Conservation (phyloP, 1,140 invertebrate genomes). For the Dreissena rostriformis region DNA sequence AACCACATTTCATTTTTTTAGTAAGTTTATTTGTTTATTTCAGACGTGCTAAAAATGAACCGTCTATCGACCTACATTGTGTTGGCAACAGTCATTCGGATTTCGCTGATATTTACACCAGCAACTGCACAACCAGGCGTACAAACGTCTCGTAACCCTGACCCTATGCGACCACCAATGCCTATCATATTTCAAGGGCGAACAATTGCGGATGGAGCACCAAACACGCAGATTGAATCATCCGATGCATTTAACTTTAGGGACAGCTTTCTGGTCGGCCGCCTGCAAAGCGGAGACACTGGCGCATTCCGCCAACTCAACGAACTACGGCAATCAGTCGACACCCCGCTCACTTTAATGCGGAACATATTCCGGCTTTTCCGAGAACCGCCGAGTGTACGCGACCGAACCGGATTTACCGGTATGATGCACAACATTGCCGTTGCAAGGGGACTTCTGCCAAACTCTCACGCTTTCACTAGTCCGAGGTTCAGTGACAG, state of each 20-base stretch:
- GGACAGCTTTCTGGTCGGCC: slow-evolving; percentile 38
- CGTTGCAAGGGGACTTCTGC: slow-evolving; percentile 23
- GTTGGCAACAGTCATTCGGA: too few relatives aligned
- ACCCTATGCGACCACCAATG: too few relatives aligned
- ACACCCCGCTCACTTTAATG: slow-evolving; percentile 31
- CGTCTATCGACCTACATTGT: too few relatives aligned
- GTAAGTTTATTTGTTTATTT: too few relatives aligned
- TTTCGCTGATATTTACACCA: too few relatives aligned
- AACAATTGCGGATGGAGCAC: too few relatives aligned
- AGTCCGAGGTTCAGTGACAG: not conserved
- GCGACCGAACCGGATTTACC: slow-evolving; percentile 22
- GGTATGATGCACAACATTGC: slow-evolving; percentile 34
- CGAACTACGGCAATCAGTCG: slow-evolving; percentile 20
- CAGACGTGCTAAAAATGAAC: too few relatives aligned
- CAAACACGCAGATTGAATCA: too few relatives aligned
- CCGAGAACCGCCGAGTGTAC: not conserved
- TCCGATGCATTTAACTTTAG: slow-evolving; percentile 14
- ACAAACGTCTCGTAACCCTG: too few relatives aligned
- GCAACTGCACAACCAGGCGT: too few relatives aligned
- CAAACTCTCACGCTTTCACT: slow-evolving; percentile 17
- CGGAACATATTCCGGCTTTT: slow-evolving; percentile 29
- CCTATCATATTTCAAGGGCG: too few relatives aligned
- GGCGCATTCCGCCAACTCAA: slow-evolving; percentile 17
- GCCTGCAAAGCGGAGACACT: slow-evolving; percentile 35
- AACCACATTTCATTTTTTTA: too few relatives aligned